A percentile compares a stretch with the other conserved stretches of the same genome.
These are phyloP conservation scores for Tigriopus californicus DNA, from an alignment of 2,888 invertebrate species.

Conservation along the genomic window DNA sequence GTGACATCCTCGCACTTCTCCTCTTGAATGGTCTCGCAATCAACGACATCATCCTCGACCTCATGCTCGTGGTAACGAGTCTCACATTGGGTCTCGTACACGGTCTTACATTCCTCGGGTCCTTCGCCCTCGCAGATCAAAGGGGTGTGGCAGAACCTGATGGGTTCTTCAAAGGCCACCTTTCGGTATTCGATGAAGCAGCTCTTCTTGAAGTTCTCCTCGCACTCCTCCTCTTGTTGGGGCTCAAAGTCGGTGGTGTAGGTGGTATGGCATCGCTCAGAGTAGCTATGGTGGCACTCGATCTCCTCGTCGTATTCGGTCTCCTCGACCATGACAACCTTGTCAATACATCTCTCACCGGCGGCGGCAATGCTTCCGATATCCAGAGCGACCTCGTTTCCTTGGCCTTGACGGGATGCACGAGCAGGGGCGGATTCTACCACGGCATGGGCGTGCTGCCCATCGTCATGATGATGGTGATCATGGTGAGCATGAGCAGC, in stretches of 20 bases:
- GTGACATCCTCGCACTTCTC: conserved; percentile 9
- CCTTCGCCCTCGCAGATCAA: conserved; percentile 11
- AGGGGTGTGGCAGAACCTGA: conserved; percentile 9
- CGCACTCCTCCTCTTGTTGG: conserved; percentile 14
- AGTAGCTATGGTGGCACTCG: conserved; percentile 2
- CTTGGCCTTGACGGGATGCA: not conserved
- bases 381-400: not conserved
- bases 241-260: conserved; percentile 10
- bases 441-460: not conserved
- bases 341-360: conserved; percentile 11
- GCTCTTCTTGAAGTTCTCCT: conserved; percentile 12
- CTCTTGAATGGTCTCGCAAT: conserved; percentile 3
- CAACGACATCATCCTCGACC: conserved; percentile 1
- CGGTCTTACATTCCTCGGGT: conserved; percentile 7
- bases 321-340: conserved; percentile 12
- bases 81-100: conserved; percentile 3
- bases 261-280: conserved; percentile 3
- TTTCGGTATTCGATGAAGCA: conserved; percentile 13
- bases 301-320: conserved; percentile 11
- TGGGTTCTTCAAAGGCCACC: not conserved
- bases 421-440: not conserved
- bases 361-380: conserved; percentile 3
- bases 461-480: not conserved
- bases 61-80: conserved; percentile 1
- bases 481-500: not conserved